Percentiles rank a stretch among this genome's conserved stretches.
Conservation (phyloP, 2,888 invertebrate genomes). For the Amphipoea lucens region DNA sequence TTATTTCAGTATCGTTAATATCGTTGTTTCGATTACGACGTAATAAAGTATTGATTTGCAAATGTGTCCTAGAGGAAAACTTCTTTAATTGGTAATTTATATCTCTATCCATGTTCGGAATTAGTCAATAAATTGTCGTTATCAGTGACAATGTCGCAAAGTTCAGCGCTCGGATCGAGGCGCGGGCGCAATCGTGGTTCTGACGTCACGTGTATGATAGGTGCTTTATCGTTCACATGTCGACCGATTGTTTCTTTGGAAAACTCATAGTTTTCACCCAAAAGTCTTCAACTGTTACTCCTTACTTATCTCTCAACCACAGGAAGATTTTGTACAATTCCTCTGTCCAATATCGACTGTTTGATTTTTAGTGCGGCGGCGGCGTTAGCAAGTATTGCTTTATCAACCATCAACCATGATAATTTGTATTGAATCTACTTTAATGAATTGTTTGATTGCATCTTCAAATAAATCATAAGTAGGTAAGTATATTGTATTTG, state of each 20-base stretch:
- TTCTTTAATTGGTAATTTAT: conserved; percentile 52
- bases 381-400: background rate
- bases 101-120: conserved; percentile 72
- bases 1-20: conserved; percentile 1
- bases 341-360: background rate
- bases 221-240: conserved; percentile 78
- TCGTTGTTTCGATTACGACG: background rate
- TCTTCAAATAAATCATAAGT: background rate
- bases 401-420: background rate
- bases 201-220: conserved; percentile 86
- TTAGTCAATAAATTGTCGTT: conserved; percentile 79
- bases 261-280: conserved; percentile 67
- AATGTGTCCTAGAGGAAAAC: conserved; percentile 26
- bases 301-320: background rate
- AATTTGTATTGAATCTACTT: background rate
- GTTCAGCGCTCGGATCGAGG: conserved; percentile 79
- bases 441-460: background rate
- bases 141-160: conserved; percentile 85
- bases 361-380: background rate
- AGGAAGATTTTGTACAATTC: background rate
- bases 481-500: background rate
- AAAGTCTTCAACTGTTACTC: conserved; percentile 15
- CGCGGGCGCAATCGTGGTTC: conserved; percentile 72
- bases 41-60: conserved; percentile 18
- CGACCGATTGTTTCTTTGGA: conserved; percentile 74